Evolutionary conservation across 30 jellyfish, hydroid and myxozoan genomes (phyloP).

Genomic region (Cassiopea xamachana): DNA sequence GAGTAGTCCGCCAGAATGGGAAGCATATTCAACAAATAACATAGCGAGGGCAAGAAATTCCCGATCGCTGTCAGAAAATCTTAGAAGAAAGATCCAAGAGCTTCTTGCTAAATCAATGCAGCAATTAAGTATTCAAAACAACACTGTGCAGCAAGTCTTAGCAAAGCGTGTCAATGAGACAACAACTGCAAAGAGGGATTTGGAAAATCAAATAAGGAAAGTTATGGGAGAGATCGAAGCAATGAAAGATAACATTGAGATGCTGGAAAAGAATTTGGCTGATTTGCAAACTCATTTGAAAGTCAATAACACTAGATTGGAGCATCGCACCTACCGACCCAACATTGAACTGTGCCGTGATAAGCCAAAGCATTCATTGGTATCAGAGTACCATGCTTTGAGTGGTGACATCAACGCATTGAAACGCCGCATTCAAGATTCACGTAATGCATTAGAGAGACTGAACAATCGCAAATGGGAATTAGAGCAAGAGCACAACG

Average conservation of each 20-base stretch:
- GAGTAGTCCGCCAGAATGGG: conserved; percentile 79
- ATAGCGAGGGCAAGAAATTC: conserved; percentile 69
- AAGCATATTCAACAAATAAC: conserved; percentile 70
- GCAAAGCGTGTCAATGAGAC: conserved; percentile 66
- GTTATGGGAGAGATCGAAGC: conserved; percentile 75
- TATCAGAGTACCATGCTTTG: conserved; percentile 65
- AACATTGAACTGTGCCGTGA: conserved; percentile 79
- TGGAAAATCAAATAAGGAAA: conserved; percentile 65
- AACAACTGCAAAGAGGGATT: conserved; percentile 62
- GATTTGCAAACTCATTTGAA: conserved; percentile 69
- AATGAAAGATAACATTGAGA: conserved; percentile 70
- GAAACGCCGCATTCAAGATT: conserved; percentile 70
- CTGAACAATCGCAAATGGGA: conserved; percentile 73
- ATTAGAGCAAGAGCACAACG: conserved; percentile 74
- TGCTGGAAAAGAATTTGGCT: conserved; percentile 72
- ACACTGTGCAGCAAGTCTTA: conserved; percentile 54
- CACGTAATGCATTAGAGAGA: conserved; percentile 70
- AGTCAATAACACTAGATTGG: conserved; percentile 74
- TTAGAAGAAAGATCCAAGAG: conserved; percentile 66
- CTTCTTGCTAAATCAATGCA: conserved; percentile 74
- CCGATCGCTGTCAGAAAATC: conserved; percentile 66
- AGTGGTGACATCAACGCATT: conserved; percentile 68
- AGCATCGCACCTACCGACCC: conserved; percentile 77
- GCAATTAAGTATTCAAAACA: conserved; percentile 38
- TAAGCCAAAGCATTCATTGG: conserved; percentile 68